A percentile compares a stretch with the other conserved stretches of the same genome.
phyloP scores from a whole-genome alignment of 2,888 invertebrate species.

The Panopea generosa region DNA sequence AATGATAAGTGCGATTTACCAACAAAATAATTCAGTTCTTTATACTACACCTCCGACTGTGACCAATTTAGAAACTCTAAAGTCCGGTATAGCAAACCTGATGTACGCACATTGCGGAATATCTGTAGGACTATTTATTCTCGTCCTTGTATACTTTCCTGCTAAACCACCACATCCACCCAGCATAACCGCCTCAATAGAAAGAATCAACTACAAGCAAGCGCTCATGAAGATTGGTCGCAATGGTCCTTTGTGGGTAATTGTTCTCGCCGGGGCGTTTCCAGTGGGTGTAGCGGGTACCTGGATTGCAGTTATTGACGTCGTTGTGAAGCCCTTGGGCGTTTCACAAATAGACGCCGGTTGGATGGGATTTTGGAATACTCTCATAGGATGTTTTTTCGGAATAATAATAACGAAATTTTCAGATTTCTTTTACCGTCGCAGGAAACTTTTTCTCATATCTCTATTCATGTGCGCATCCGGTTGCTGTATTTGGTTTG shows the following conservation, averaged over 20 bases:
- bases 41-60: too few species aligned
- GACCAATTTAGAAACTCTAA: slow-evolving; percentile 8
- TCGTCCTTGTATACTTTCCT: slow-evolving; percentile 77
- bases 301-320: slow-evolving; percentile 48
- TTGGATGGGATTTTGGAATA: slow-evolving; percentile 58
- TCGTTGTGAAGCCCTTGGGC: slow-evolving; percentile 42
- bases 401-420: slow-evolving; percentile 45
- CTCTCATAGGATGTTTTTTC: slow-evolving; percentile 38
- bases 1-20: too few species aligned
- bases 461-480: slow-evolving; percentile 17
- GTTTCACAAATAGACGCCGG: slow-evolving; percentile 51
- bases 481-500: slow-evolving; percentile 38
- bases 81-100: slow-evolving; percentile 27
- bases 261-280: slow-evolving; percentile 28
- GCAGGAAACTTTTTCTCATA: slow-evolving; percentile 39
- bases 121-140: slow-evolving; percentile 41
- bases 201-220: slow-evolving; percentile 66
- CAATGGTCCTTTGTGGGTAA: slow-evolving; percentile 45
- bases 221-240: slow-evolving; percentile 29
- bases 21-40: too few species aligned
- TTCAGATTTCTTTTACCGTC: slow-evolving; percentile 40
- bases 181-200: slow-evolving; percentile 71
- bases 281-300: slow-evolving; percentile 30
- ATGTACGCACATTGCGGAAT: slow-evolving; percentile 28
- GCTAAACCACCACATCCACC: slow-evolving; percentile 76